Evolutionary conservation across 2,888 invertebrate species (phyloP), one percentile per base, ranked within the genome.

Genomic region (Sinohyriopsis cumingii): DNA sequence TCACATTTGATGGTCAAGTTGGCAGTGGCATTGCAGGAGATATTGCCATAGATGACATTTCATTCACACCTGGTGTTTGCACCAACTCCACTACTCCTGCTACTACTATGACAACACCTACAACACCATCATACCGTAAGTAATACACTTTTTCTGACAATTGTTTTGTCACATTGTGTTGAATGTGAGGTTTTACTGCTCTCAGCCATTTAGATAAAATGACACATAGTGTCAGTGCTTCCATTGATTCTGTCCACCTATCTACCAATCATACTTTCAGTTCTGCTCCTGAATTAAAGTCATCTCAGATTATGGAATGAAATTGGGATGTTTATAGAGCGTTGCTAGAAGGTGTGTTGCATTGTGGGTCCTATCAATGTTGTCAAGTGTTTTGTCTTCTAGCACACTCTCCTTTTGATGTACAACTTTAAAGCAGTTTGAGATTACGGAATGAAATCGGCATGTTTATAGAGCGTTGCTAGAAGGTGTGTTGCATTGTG

Each of bases 31-130:
- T 66, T 63, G 71, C 75, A 45, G 85, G 86, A 45, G 86, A 87
- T 68, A 86, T 88, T 28, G 87, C 87, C 18, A 76, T 88, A 25
- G 88, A 88, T 75, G 88, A 88, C 63, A 65, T 88, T 7, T 64
- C 68, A 5, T 72, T 85, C 33, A 68, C 69, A 25, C 68, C 64
- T 20, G 83, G 86, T 24, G 33, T 59, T 12, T 88, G 88, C 72
- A 75, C 76, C n/a, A 72, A 75, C 19, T 55, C 77, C 1, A 75
- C 82, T 9, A 63, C 80, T n/a, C 57, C 78, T 9, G 69, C 78
- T 19, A 72, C 78, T 18, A 80, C 83, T 12, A 69, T 76, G 28
- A 72, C 76, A 57, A 70, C 79, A 55, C 75, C 76, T n/a, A 68
- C 74, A 24, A 74, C 73, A 20, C 71, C 72, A n/a, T 80, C 82